These are phyloP conservation scores for Augochlorella aurata DNA, from an alignment of 2,888 invertebrate genomes.

Conservation along the genomic window DNA sequence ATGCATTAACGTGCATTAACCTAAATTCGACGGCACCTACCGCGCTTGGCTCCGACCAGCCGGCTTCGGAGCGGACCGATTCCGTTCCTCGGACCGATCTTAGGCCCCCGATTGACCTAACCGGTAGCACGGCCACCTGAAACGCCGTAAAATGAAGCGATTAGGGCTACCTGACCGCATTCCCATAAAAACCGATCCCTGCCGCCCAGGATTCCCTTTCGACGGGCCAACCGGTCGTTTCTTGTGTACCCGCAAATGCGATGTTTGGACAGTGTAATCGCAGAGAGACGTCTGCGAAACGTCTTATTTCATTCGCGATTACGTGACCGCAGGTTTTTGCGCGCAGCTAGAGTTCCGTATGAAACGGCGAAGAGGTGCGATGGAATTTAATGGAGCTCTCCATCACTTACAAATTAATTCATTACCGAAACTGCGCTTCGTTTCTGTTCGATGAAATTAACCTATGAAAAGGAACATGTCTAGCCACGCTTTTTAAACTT, in stretches of 20 bases:
- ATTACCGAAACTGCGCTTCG: too few relatives aligned
- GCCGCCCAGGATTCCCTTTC: slow-evolving; percentile 20
- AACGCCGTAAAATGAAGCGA: slow-evolving; percentile 61
- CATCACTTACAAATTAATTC: background rate
- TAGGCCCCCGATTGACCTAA: slow-evolving; percentile 53
- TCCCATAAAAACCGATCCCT: slow-evolving; percentile 33
- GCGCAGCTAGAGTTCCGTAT: background rate
- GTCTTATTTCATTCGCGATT: background rate
- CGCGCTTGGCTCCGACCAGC: slow-evolving; percentile 34
- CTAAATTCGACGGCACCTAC: slow-evolving; percentile 61
- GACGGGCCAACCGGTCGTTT: background rate
- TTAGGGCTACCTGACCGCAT: slow-evolving; percentile 53
- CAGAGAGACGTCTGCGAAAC: background rate
- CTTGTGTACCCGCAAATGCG: background rate
- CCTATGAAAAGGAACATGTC: too few relatives aligned
- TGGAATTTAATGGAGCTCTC: background rate
- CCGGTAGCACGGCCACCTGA: slow-evolving; percentile 37
- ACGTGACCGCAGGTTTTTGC: background rate
- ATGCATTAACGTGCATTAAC: slow-evolving; percentile 67
- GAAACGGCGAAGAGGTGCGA: background rate
- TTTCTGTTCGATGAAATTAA: background rate
- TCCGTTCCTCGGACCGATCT: slow-evolving; percentile 43
- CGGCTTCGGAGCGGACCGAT: slow-evolving; percentile 17
- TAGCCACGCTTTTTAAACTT: too few relatives aligned
- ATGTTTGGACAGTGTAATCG: slow-evolving; percentile 6